These are phyloP conservation scores for Phrynocephalus versicolor DNA, from an alignment of 2,113 vertebrate genomes.

Conservation along the genomic window DNA sequence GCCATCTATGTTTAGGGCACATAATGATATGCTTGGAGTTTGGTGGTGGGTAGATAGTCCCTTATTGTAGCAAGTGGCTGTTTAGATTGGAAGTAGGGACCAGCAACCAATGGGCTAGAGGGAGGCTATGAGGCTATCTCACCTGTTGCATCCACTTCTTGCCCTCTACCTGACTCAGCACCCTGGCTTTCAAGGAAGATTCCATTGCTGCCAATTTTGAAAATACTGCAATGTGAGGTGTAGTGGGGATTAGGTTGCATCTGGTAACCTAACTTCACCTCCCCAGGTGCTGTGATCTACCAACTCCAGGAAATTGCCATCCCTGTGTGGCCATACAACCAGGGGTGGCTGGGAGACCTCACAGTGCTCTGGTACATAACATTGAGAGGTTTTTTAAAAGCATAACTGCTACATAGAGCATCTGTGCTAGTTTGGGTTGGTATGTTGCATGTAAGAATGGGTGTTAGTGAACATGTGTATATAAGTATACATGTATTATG, in stretches of 20 bases:
- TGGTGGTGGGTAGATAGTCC: neutral
- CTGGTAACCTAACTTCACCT: neutral
- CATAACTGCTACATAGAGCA: too few species aligned
- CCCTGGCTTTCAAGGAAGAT: neutral
- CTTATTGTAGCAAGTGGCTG: neutral
- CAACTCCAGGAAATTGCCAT: neutral
- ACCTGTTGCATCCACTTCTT: neutral
- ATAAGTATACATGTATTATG: neutral
- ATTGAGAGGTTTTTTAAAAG: too few species aligned
- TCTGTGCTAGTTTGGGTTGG: neutral
- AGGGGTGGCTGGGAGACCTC: too few species aligned
- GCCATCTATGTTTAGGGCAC: neutral
- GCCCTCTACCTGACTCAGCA: neutral
- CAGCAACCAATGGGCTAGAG: neutral
- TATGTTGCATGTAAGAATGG: neutral
- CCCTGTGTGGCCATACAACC: neutral
- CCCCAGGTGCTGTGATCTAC: too few species aligned
- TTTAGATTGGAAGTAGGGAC: neutral
- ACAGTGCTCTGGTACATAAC: too few species aligned
- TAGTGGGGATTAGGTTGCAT: neutral
- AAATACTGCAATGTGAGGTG: neutral
- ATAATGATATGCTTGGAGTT: neutral
- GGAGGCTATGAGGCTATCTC: neutral
- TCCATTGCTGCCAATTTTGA: neutral
- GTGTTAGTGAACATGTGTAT: neutral